Evolutionary conservation across 2,888 invertebrate species (phyloP), one percentile per base, ranked within the genome.

Genomic region (Agonum fuliginosum): DNA sequence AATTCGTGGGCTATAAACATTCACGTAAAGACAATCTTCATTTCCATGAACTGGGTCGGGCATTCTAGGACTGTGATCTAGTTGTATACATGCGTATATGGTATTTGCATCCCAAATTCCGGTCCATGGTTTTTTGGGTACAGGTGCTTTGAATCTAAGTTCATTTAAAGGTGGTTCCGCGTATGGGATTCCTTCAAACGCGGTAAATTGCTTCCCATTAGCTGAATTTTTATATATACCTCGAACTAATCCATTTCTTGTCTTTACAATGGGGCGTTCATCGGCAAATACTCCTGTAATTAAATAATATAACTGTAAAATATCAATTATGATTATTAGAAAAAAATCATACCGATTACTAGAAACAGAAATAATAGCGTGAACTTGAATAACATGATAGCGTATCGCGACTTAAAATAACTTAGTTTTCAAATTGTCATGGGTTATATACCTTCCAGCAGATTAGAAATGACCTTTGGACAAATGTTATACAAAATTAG

Each of bases 91-190:
- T 74, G 20, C 10, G n/a, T 41, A 37, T 37, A 12, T 54, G 24
- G 41, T 74, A 0, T 91, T 90, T 0, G 93, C 94, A 81, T 92
- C 90, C 89, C 91, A 91, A 0, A 89, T 87, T 0, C 91, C 92
- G 0, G 85, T 67, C 91, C 91, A 92, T 43, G 89, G 88, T 81
- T 89, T 88, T 81, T 87, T 54, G 3, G 48, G 27, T 27, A 12
- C 46, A 22, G 70, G 46, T 14, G 43, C 82, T 80, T 80, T 81
- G 79, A 83, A 83, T 78, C 83, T 78, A 6, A 83, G 78, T 34
- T 80, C 67, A 14, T 81, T 82, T 17, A 82, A 19, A 0, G 83
- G 83, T 3, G 83, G 82, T 77, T 81, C 80, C 0, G 83, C 83
- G 73, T 81, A 83, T 10, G 83, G 83, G 58, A 83, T 81, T 48